A percentile compares a stretch with the other conserved stretches of the same genome.
Evolutionary conservation across 2,113 vertebrate species (phyloP).

Genomic region (Coryphaenoides rupestris): DNA sequence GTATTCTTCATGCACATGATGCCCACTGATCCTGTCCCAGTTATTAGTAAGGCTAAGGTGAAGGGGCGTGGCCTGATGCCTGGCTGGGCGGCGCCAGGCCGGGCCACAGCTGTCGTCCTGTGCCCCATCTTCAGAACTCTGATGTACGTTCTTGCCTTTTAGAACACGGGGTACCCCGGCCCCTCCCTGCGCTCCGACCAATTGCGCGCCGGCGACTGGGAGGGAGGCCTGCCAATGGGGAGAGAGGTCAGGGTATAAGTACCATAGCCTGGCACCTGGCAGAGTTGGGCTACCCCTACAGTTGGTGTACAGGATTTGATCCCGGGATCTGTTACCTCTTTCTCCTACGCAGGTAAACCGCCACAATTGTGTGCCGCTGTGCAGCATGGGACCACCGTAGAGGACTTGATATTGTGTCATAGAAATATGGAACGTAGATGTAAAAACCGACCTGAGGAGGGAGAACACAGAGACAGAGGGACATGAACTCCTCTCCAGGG

Average conservation of each 20-base stretch:
- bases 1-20: too few species aligned
- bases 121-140: constrained; percentile 58
- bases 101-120: constrained; percentile 65
- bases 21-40: not conserved
- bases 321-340: constrained; percentile 76
- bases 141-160: constrained; percentile 73
- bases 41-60: too few species aligned
- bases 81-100: constrained; percentile 14
- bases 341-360: constrained; percentile 74
- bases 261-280: constrained; percentile 55
- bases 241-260: constrained; percentile 67
- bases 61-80: constrained; percentile 31
- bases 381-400: not conserved
- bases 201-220: constrained; percentile 49
- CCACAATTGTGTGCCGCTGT: constrained; percentile 13
- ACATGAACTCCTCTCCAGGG: constrained; percentile 1
- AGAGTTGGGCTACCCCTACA: constrained; percentile 76
- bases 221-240: constrained; percentile 56
- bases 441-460: constrained; percentile 2
- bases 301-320: constrained; percentile 79
- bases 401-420: not conserved
- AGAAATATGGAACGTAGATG: constrained; percentile 25
- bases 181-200: constrained; percentile 39
- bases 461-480: not conserved
- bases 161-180: constrained; percentile 44